Base-by-base conservation (phyloP, 2,888 invertebrate genomes). In the Trissoscelio sp. region DNA sequence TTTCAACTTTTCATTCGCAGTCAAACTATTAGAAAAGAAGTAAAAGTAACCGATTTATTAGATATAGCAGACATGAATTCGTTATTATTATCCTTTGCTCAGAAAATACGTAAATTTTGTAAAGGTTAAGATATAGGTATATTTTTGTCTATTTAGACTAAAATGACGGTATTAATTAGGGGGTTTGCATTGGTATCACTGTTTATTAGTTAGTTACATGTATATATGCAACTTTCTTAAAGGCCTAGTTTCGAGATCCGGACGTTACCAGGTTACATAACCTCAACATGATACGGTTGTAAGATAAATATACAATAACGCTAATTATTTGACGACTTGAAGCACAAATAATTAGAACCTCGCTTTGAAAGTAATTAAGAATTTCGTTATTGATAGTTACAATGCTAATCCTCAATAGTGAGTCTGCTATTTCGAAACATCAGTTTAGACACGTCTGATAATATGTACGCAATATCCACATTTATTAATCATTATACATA, bases 301-400 rank as follows among this genome's bases (percentile, higher is more conserved):
- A 44, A 44, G 57, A 69, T 57, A 69, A 46, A 44, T 31, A 53
- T 31, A 44, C 24, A 42, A 18, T 28, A 70, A 42, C 9, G 44
- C 28, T 55, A 39, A 67, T 67, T 67, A 67, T 28, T 67, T 42
- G 18, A 55, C 6, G 28, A 55, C 28, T 37, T 12, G 12, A 12
- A 55, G 55, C 42, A 42, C 14, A 16, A 67, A 69, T 69, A 69
- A 69, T 69, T 69, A 69, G 69, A 69, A 57, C 55, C 34, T 69
- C 44, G 1, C 28, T 12, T 48, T 1, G 39, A 60, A 46, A 51
- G 34, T 69, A 42, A 46, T 69, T 70, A 70, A 67, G 37, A 58
- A 48, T 57, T 58, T 58, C 46, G 48, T 48, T 58, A 72, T 46
- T 28, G 51, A 39, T 60, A 24, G 51, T 51, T 39, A 60, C 70